Evolutionary conservation across 1,140 invertebrate species (phyloP).

Genomic region (Chymomyza costata): DNA sequence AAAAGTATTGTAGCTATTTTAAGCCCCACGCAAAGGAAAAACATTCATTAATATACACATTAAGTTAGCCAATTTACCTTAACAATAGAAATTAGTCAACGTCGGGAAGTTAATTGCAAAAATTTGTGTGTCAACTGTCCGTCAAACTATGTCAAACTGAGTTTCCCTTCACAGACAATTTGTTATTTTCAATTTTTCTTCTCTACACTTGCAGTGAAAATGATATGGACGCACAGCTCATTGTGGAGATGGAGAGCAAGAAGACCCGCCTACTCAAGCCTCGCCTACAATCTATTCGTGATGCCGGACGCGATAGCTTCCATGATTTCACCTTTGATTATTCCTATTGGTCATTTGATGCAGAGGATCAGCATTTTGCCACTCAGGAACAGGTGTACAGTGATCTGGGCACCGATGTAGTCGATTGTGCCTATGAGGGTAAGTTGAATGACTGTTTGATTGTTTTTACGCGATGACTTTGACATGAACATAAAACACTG

Average conservation of each 20-base stretch:
- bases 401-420: constrained; percentile 91
- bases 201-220: constrained; percentile 84
- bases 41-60: no score
- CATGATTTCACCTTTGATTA: constrained; percentile 96
- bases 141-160: no score
- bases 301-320: constrained; percentile 80
- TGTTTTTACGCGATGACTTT: not conserved
- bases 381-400: constrained; percentile 89
- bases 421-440: constrained; percentile 93
- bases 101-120: no score
- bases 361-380: constrained; percentile 83
- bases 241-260: constrained; percentile 91
- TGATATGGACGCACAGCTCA: constrained; percentile 87
- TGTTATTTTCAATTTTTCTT: no score
- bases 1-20: no score
- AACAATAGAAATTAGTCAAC: no score
- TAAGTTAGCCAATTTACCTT: no score
- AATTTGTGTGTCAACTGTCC: no score
- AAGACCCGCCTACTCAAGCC: constrained; percentile 88
- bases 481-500: constrained; percentile 20
- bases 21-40: no score
- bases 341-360: constrained; percentile 92
- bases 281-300: constrained; percentile 78
- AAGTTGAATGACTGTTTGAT: constrained; percentile 21
- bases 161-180: no score